Conservation (phyloP, 2,113 vertebrate species). For the Triplophysa tibetana region DNA sequence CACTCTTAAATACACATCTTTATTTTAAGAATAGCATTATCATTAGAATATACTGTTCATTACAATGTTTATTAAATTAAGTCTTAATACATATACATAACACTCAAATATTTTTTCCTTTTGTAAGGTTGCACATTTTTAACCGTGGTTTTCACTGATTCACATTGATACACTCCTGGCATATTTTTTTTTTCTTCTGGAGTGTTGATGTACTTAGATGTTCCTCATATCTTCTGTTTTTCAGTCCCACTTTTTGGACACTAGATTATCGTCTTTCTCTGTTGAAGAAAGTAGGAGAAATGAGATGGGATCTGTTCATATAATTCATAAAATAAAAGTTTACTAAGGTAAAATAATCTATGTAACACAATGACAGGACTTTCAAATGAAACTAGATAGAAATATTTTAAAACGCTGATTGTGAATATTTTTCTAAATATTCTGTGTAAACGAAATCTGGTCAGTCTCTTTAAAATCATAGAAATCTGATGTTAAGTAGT, state of each 20-base stretch:
- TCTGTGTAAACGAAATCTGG: too few relatives aligned
- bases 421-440: too few relatives aligned
- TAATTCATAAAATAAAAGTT: not conserved
- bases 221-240: slow-evolving; percentile 25
- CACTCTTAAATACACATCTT: slow-evolving; percentile 68
- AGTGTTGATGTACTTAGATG: slow-evolving; percentile 34
- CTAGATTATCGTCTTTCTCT: slow-evolving; percentile 72
- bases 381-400: too few relatives aligned
- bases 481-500: too few relatives aligned
- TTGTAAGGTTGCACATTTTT: slow-evolving; percentile 49
- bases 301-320: not conserved
- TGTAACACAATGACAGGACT: not conserved
- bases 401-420: too few relatives aligned
- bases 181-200: slow-evolving; percentile 36
- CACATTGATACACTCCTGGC: slow-evolving; percentile 19
- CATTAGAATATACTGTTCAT: slow-evolving; percentile 63
- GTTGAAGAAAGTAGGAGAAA: slow-evolving; percentile 44
- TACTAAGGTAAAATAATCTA: not conserved
- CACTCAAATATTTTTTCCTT: slow-evolving; percentile 46
- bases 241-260: slow-evolving; percentile 59
- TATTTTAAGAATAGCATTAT: slow-evolving; percentile 76
- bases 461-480: too few relatives aligned
- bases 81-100: slow-evolving; percentile 75
- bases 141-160: slow-evolving; percentile 34
- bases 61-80: slow-evolving; percentile 71